Evolutionary conservation across 2,797 vertebrate species (phyloP), one percentile per base, ranked within the genome.

Genomic region (Schizothorax lantsangensis): DNA sequence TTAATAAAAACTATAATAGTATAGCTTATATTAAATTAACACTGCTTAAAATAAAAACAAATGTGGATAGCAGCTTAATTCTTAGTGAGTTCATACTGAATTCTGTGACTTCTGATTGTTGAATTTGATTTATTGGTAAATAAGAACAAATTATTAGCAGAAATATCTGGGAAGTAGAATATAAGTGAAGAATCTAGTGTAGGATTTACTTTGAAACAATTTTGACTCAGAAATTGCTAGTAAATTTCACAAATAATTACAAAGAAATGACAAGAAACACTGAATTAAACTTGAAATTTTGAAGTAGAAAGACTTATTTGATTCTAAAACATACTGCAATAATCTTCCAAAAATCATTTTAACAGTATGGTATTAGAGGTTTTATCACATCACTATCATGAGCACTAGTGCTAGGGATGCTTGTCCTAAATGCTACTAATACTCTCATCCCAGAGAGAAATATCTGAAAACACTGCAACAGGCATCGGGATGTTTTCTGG

Each of bases 401-500:
- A 62, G 59, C 6, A 66, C 62, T 30, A 66, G 26, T 15, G 26
- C 26, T 7, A 33, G 12, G 12, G 26, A 33, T 17, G 62, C 14
- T 33, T 33, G 64, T 66, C 30, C 17, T 7, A 33, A 17, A 33
- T 26, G 11, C 26, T 30, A 30, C 30, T 33, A 71, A 71, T 23
- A 43, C 21, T 64, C 68, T 82, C 66, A 30, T n/a, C 64, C 47
- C 21, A 54, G 45, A 10, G 52, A 59, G 49, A 72, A 21, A 83
- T 9, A 15, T 23, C 21, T 15, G 47, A 23, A 10, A 64, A 10
- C 57, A 26, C 33, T 77, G 54, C 52, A 71, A 86, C n/a, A 84
- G 64, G 87, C 69, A 86, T 83, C 88, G 88, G 57, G 40, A 80
- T 81, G 83, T 85, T 84, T 36, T 88, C 38, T 52, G 81, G 30